Percentiles rank a stretch among this genome's conserved stretches.
These are phyloP conservation scores for Staurois parvus DNA, from an alignment of 2,797 vertebrate species.

Conservation along the genomic window DNA sequence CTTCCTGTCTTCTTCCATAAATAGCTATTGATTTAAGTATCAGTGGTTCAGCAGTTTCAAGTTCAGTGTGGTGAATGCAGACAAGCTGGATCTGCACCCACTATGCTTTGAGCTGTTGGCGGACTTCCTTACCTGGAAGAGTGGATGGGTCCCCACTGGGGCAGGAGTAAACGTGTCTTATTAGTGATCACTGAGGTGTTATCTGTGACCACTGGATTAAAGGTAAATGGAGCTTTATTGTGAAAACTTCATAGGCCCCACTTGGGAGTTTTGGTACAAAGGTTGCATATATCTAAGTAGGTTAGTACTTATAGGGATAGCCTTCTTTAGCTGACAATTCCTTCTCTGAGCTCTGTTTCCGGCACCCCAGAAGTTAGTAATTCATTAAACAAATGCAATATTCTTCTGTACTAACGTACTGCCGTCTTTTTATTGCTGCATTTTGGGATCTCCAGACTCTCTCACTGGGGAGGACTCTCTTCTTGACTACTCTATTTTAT, in stretches of 20 bases:
- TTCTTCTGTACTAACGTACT: constrained; percentile 35
- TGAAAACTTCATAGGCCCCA: not conserved
- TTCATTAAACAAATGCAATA: not conserved
- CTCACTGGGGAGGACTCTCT: constrained; percentile 90
- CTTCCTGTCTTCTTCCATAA: too few species aligned
- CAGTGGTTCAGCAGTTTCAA: too few species aligned
- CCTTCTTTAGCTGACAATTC: not conserved
- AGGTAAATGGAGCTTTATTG: too few species aligned
- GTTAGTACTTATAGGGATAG: too few species aligned
- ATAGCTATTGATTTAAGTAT: too few species aligned
- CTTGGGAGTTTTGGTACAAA: not conserved
- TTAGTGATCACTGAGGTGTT: not conserved
- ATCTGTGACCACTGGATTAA: not conserved
- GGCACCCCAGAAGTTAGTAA: not conserved
- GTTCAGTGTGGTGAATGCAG: too few species aligned
- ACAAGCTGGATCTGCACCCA: too few species aligned
- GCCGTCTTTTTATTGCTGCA: constrained; percentile 68
- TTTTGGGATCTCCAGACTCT: constrained; percentile 81
- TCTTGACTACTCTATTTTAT: constrained; percentile 91
- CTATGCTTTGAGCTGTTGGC: too few species aligned
- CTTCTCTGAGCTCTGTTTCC: not conserved
- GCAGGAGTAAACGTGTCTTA: not conserved
- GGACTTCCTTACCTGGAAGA: too few species aligned
- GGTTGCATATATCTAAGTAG: not conserved
- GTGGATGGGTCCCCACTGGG: too few species aligned